Conservation (phyloP, 23 tunicate species). For the Ascidia mentula region DNA sequence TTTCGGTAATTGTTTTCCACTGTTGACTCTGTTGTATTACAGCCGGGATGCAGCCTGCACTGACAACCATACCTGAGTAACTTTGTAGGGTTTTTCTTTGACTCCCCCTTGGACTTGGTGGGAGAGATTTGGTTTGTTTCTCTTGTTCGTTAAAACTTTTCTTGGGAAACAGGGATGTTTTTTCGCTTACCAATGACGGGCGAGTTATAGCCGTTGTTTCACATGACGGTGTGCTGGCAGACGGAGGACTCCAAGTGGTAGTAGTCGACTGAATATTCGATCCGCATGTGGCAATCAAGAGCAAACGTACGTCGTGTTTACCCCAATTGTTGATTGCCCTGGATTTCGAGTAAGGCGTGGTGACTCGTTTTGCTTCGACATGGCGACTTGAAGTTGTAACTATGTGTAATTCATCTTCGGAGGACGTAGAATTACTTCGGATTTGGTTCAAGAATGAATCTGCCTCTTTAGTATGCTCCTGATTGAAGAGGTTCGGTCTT, state of each 20-base stretch:
- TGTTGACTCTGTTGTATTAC: neutral
- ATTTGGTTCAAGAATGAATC: neutral
- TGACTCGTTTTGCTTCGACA: constrained; percentile 7
- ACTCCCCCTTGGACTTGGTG: neutral
- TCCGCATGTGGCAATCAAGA: neutral
- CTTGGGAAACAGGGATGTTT: neutral
- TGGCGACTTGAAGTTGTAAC: neutral
- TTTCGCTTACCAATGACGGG: neutral
- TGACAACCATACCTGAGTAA: neutral
- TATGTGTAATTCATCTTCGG: neutral
- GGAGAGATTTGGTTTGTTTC: constrained; percentile 7
- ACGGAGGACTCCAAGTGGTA: constrained; percentile 19
- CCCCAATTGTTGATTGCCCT: constrained; percentile 1
- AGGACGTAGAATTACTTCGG: neutral
- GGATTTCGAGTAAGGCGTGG: neutral
- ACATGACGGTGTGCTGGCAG: constrained; percentile 12
- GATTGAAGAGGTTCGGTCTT: too few species aligned
- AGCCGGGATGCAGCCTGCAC: constrained; percentile 3
- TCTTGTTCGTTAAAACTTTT: neutral
- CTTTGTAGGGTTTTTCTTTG: too few species aligned
- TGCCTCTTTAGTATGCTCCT: neutral
- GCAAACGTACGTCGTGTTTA: constrained; percentile 17
- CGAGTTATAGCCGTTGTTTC: neutral
- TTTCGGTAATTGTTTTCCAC: constrained; percentile 2
- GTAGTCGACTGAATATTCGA: neutral